These are phyloP conservation scores for Drosophila meridionalis DNA, from an alignment of 2,888 invertebrate genomes.

Conservation along the genomic window DNA sequence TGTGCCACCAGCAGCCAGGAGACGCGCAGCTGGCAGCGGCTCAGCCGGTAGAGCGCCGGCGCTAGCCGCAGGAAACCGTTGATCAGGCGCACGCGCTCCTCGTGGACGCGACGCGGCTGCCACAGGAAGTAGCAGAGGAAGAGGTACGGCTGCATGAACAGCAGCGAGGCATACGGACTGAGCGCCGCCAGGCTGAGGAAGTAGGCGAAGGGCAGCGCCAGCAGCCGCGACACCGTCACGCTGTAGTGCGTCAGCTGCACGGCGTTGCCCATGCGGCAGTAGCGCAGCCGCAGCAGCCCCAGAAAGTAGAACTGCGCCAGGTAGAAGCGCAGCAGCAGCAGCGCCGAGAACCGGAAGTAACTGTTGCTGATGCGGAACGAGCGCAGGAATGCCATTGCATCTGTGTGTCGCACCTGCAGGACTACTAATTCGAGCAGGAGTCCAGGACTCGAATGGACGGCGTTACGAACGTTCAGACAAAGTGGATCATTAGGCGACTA, in stretches of 20 bases:
- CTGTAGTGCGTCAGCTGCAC: slow-evolving; percentile 53
- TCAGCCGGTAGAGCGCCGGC: slow-evolving; percentile 39
- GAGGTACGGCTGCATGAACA: slow-evolving; percentile 54
- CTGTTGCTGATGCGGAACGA: slow-evolving; percentile 42
- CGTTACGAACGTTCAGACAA: not conserved
- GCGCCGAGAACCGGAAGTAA: slow-evolving; percentile 55
- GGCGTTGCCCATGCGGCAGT: slow-evolving; percentile 27
- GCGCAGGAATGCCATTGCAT: slow-evolving; percentile 41
- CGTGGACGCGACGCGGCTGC: slow-evolving; percentile 37
- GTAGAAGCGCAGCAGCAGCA: slow-evolving; percentile 60
- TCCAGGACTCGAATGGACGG: not conserved
- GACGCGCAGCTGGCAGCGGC: slow-evolving; percentile 31
- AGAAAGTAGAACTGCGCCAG: slow-evolving; percentile 49
- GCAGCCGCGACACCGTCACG: slow-evolving; percentile 50
- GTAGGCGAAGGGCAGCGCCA: slow-evolving; percentile 39
- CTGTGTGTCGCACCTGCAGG: not conserved
- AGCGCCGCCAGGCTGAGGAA: slow-evolving; percentile 33
- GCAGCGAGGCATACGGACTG: slow-evolving; percentile 34
- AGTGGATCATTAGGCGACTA: not conserved
- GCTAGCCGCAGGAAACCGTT: slow-evolving; percentile 46
- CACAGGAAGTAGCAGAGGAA: slow-evolving; percentile 54
- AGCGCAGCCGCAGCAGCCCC: slow-evolving; percentile 56
- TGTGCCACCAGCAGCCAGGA: slow-evolving; percentile 56
- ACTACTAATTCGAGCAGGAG: not conserved
- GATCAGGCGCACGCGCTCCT: slow-evolving; percentile 36